These are phyloP conservation scores for Xyliphius kryptos DNA, from an alignment of 2,113 vertebrate genomes.

Conservation along the genomic window DNA sequence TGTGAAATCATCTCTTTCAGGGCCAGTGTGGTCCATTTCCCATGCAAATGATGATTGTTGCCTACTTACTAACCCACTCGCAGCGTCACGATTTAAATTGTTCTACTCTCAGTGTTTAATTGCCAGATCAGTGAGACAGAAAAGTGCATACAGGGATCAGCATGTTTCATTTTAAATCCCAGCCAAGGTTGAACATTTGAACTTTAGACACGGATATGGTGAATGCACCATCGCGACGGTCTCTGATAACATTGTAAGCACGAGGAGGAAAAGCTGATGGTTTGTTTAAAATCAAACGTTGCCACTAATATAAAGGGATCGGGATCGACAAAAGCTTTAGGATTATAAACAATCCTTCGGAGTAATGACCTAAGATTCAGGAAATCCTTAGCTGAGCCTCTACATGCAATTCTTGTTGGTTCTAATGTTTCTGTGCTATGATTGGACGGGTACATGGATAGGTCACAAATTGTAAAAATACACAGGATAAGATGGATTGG, in stretches of 20 bases:
- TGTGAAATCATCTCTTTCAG: not conserved
- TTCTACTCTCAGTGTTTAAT: not conserved
- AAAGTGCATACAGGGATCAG: not conserved
- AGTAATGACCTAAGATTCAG: conserved; percentile 45
- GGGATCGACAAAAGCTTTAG: conserved; percentile 54
- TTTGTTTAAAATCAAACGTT: conserved; percentile 54
- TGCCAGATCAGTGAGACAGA: not conserved
- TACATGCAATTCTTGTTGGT: conserved; percentile 23
- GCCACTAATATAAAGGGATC: conserved; percentile 49
- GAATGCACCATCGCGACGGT: conserved; percentile 46
- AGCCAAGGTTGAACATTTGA: conserved; percentile 32
- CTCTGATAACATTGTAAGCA: conserved; percentile 40
- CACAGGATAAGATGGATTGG: too few relatives aligned
- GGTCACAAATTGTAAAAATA: too few relatives aligned
- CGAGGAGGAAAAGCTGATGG: conserved; percentile 47
- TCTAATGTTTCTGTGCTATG: conserved; percentile 35
- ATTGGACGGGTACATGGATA: too few relatives aligned
- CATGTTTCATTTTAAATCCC: conserved; percentile 28
- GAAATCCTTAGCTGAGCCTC: conserved; percentile 35
- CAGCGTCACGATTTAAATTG: not conserved
- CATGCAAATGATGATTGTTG: not conserved
- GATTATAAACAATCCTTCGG: conserved; percentile 49
- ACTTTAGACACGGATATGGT: conserved; percentile 40
- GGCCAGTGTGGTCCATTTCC: not conserved
- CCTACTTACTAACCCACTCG: too few relatives aligned